Evolutionary conservation across 2,113 vertebrate genomes (phyloP).

Genomic region (Antechinus flavipes): DNA sequence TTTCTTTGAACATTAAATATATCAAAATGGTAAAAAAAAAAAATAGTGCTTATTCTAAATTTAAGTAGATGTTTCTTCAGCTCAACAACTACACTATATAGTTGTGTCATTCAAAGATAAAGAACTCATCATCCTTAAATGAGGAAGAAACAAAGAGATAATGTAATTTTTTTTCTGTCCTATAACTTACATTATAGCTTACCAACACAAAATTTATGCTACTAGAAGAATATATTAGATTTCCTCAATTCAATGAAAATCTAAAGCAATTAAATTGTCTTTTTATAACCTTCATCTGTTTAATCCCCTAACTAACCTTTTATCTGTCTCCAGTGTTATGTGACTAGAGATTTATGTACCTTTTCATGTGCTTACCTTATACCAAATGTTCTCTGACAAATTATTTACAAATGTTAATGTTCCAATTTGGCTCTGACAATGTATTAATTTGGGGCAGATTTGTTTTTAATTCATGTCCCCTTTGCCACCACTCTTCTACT

Average conservation of each 20-base stretch:
- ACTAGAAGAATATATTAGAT: neutral
- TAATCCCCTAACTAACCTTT: constrained; percentile 40
- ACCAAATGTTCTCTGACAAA: constrained; percentile 53
- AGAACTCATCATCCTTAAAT: neutral
- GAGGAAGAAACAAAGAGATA: neutral
- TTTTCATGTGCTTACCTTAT: constrained; percentile 52
- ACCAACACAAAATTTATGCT: neutral
- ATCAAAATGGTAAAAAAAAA: neutral
- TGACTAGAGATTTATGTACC: constrained; percentile 45
- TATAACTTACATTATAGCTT: neutral
- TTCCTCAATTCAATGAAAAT: constrained; percentile 17
- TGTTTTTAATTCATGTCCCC: constrained; percentile 35
- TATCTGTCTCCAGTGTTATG: constrained; percentile 7
- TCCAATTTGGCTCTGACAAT: constrained; percentile 25
- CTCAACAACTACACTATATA: neutral
- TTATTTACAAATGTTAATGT: constrained; percentile 65
- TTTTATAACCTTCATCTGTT: constrained; percentile 45
- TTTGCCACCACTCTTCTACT: neutral
- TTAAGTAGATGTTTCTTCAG: neutral
- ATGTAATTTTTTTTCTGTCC: neutral
- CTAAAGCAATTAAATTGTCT: constrained; percentile 18
- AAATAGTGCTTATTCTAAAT: neutral
- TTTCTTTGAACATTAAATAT: neutral
- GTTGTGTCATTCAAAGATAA: neutral
- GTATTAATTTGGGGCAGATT: constrained; percentile 43